Evolutionary conservation across 1,140 invertebrate genomes (phyloP), one percentile per base, ranked within the genome.

Genomic region (Drosophila pseudoobscura): DNA sequence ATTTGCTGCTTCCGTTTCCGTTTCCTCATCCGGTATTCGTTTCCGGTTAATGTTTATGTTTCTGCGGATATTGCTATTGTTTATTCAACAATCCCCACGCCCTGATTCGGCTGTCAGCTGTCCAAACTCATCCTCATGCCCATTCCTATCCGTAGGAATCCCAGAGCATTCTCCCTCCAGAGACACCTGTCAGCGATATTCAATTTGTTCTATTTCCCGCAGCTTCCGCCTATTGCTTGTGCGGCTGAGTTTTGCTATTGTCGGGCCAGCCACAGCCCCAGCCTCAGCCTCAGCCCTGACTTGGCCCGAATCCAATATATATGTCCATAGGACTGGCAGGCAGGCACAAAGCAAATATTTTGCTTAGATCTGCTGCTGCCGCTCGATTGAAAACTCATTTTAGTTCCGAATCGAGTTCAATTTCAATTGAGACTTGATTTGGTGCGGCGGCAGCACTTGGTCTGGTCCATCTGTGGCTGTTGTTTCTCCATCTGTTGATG

Each of bases 131-230:
- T 31, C 7, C 29, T 3, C 7, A 31, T 31, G 1, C 29, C 7
- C 29, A 29, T 2, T 69, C 43, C 51, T 50, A 55, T 75, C 13
- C 54, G 54, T 44, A 20, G 20, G 20, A 20, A 51, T 55, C 1
- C 7, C 29, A 7, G 6, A 1, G 6, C 29, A 1, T 29, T 31
- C 8, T 39, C 64, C 20, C 75, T 56, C 71, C 46, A 61, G 72
- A 72, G 72, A 75, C 69, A 76, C 71, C 76, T 84, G 75, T 84
- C 80, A 79, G 66, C 58, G 20, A 61, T 62, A 75, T 75, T 75
- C 65, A 71, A 78, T 75, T 66, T 75, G 66, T 31, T 53, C 51
- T 46, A 76, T 76, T 73, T 73, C 51, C n/a, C 44, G 6, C 35
- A 53, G 24, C 66, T 56, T 43, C 44, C 17, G 11, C 13, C 55